Evolutionary conservation across 2,888 invertebrate genomes (phyloP), one percentile per base, ranked within the genome.

Genomic region (Drosophila basisetae): DNA sequence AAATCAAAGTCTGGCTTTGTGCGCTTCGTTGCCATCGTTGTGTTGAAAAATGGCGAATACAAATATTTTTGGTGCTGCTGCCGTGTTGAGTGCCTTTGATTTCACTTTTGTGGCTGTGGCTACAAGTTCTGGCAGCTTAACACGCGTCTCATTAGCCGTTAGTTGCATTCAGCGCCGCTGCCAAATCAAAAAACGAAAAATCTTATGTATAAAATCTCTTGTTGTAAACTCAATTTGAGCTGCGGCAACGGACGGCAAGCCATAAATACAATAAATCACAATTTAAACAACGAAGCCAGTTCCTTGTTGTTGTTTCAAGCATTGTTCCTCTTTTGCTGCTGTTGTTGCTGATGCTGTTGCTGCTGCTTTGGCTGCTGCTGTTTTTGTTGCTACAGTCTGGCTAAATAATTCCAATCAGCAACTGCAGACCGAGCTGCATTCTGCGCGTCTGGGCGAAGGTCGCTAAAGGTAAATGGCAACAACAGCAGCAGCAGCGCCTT

Each of bases 91-190:
- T 35, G 13, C 68, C 70, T 76, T 82, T 73, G 71, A 72, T 86
- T 87, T 84, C 73, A 89, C 74, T 83, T 72, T 73, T 73, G 65
- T 64, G 52, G 53, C 60, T 59, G 28, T 28, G 50, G 68, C 49
- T 37, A 31, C 37, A 78, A 76, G 53, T 78, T 73, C 68, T 68
- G 64, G 73, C 55, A 61, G 72, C 77, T 70, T 67, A 85, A 81
- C 81, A 83, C 68, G 80, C 72, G 65, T 76, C 86, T 87, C 87
- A 87, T 87, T 90, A 87, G 87, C 78, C 78, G 83, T 89, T 89
- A 78, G 84, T 89, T 84, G 74, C 77, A 77, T 70, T 74, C 79
- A 73, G 1, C 31, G n/a, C 13, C 49, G 25, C 49, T 25, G 18
- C 52, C 43, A 43, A 18, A 47, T 25, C 6, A 18, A 33, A 47